Base-by-base conservation (phyloP, 1,140 invertebrate species). In the Tetraneura akinire region DNA sequence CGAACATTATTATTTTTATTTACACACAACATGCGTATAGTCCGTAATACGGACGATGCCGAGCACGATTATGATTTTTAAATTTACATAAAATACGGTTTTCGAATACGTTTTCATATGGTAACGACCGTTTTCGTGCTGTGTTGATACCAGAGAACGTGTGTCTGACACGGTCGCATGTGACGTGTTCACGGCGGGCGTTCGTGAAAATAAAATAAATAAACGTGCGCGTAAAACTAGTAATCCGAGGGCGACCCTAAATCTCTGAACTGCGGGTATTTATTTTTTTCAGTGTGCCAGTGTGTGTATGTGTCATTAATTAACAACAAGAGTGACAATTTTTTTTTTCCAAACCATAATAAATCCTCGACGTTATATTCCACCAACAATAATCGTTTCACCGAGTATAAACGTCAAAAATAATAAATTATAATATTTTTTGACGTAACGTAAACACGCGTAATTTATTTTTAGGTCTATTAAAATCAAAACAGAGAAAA, bases 111-210 rank as follows among this genome's bases (percentile, higher is more conserved):
- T 51, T 71, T n/a, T 49, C 18, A n/a, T n/a, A 53, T 18, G 71
- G 16, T 53, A 73, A 29, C 70, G n/a, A 71, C 47, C 51, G 13
- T n/a, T 14, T 29, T n/a, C 49, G 71, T 37, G 29, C 26, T 71
- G 29, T 55, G 49, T 37, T 37, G 49, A 32, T 55, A 57, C 21
- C 71, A 57, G 29, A 23, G 21, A 55, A 57, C 53, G 71, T 57
- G 51, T 76, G 51, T 76, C 42, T 45, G 71, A 76, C 71, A 76
- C 37, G 71, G 71, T 76, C 49, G 57, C 71, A 76, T 18, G 71
- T 57, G 71, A 76, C 37, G 32, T n/a, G n/a, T 55, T 76, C 71
- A 47, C 71, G 71, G 55, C 71, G 71, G 51, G 71, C 32, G 51
- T 76, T 42, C 51, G 2, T 10, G 3, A 37, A 74, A 29, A 64